These are phyloP conservation scores for Alethe castanea DNA, from an alignment of 2,113 vertebrate species.

Conservation along the genomic window DNA sequence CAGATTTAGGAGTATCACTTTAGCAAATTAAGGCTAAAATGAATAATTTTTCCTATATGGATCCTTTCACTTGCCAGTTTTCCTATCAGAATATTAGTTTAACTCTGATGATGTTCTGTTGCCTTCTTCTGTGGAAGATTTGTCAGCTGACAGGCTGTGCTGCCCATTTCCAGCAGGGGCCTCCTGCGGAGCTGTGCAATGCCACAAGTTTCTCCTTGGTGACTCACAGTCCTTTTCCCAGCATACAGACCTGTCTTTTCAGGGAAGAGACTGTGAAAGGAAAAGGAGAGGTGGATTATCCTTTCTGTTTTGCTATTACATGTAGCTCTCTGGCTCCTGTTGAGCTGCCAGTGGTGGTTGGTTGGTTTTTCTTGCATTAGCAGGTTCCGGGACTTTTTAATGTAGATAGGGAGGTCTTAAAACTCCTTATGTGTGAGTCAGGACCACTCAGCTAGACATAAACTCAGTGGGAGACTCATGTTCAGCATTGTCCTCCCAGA, in stretches of 20 bases:
- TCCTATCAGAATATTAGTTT: background rate
- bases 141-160: background rate
- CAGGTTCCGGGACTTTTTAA: background rate
- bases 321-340: background rate
- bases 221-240: background rate
- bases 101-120: background rate
- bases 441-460: background rate
- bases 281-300: background rate
- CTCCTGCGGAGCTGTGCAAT: background rate
- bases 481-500: background rate
- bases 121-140: background rate
- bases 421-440: background rate
- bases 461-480: background rate
- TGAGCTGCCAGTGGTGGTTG: background rate
- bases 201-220: background rate
- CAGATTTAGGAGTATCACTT: background rate
- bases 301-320: background rate
- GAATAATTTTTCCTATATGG: background rate
- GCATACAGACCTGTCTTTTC: background rate
- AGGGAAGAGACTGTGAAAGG: background rate
- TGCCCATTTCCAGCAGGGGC: background rate
- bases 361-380: conserved; percentile 3
- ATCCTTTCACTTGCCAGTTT: background rate
- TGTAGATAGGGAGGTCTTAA: background rate
- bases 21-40: background rate